Evolutionary conservation across 1,140 invertebrate species (phyloP).

Genomic region (Planococcus citri): DNA sequence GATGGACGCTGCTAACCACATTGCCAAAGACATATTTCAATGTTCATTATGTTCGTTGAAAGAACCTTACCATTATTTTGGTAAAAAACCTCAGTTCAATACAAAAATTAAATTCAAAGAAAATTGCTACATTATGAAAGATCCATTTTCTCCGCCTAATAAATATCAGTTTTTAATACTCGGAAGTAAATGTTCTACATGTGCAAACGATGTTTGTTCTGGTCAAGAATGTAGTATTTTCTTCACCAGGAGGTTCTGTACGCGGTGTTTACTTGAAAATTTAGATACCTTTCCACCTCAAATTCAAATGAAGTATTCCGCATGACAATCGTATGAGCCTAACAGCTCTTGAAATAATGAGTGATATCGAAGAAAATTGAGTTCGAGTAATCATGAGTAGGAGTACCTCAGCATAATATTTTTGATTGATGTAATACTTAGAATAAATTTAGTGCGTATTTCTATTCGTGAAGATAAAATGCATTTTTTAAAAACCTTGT

Average conservation of each 20-base stretch:
- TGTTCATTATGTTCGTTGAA: slow-evolving; percentile 19
- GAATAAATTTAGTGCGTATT: neutral
- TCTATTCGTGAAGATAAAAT: too few species aligned
- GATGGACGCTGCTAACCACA: neutral
- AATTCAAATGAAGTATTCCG: slow-evolving; percentile 21
- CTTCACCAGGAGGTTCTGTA: slow-evolving; percentile 22
- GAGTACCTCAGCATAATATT: neutral
- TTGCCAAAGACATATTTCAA: slow-evolving; percentile 15
- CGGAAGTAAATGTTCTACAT: slow-evolving; percentile 21
- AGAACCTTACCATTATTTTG: slow-evolving; percentile 23
- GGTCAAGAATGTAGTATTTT: slow-evolving; percentile 23
- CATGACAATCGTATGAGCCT: neutral
- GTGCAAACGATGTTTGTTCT: slow-evolving; percentile 21
- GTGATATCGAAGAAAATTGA: neutral
- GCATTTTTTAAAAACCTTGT: too few species aligned
- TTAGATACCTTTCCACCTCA: slow-evolving; percentile 14
- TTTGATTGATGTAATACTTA: neutral
- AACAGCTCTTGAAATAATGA: neutral
- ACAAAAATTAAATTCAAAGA: slow-evolving; percentile 18
- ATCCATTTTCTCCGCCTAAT: slow-evolving; percentile 22
- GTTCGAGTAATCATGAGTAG: neutral
- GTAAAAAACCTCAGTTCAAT: slow-evolving; percentile 10
- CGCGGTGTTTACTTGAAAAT: slow-evolving; percentile 19
- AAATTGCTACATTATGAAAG: slow-evolving; percentile 21
- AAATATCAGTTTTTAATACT: slow-evolving; percentile 22